These are phyloP conservation scores for Blastomussa wellsi DNA, from an alignment of 92 coral and sea anemone genomes.

Conservation along the genomic window DNA sequence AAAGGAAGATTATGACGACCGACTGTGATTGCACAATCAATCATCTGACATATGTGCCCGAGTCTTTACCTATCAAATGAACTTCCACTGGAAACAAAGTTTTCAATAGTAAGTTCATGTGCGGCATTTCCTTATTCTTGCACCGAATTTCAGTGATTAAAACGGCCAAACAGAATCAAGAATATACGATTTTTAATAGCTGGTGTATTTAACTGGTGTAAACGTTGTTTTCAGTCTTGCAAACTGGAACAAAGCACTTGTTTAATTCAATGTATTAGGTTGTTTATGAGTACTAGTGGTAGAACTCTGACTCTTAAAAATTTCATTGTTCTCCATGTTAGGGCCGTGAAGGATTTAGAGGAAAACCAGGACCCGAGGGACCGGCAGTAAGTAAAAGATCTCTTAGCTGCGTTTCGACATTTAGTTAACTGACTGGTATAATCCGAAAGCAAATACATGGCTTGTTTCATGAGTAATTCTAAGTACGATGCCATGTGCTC, in stretches of 20 bases:
- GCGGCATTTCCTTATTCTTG: neutral
- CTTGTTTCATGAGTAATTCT: too few relatives aligned
- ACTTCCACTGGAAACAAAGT: too few relatives aligned
- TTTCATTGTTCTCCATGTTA: neutral
- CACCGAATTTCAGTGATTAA: too few relatives aligned
- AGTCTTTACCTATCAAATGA: too few relatives aligned
- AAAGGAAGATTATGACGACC: neutral
- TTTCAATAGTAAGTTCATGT: too few relatives aligned
- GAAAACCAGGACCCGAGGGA: conserved; percentile 33
- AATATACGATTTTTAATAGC: too few relatives aligned
- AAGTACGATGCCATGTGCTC: too few relatives aligned
- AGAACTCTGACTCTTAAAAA: neutral
- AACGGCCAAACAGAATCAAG: too few relatives aligned
- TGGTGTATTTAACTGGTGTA: neutral
- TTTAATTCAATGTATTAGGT: neutral
- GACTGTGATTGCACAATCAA: too few relatives aligned
- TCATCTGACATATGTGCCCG: too few relatives aligned
- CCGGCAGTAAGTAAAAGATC: conserved; percentile 28
- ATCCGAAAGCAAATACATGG: neutral
- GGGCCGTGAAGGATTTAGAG: conserved; percentile 25
- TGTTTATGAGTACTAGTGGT: neutral
- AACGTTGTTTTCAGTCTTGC: neutral
- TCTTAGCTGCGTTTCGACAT: too few relatives aligned
- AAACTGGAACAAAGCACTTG: neutral
- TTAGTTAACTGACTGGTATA: neutral